A percentile compares a stretch with the other conserved stretches of the same genome.
Evolutionary conservation across 2,113 vertebrate species (phyloP).

Genomic region (Hiodon tergisus): DNA sequence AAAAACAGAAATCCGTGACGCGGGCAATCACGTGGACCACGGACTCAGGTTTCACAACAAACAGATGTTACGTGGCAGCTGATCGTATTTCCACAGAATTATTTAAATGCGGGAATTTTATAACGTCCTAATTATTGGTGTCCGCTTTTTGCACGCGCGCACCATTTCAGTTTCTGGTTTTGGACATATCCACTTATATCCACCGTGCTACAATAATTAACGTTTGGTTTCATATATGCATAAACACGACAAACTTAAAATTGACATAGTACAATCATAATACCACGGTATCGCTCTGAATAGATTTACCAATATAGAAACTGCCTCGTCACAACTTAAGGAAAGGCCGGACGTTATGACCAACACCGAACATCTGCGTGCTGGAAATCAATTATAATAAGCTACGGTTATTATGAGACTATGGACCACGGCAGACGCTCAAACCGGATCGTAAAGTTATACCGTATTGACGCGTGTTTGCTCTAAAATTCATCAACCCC

Average conservation of each 20-base stretch:
- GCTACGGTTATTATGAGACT: too few relatives aligned
- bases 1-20: slow-evolving; percentile 61
- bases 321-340: slow-evolving; percentile 54
- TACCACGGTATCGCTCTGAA: too few relatives aligned
- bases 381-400: too few relatives aligned
- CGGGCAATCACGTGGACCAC: slow-evolving; percentile 66
- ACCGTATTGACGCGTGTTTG: not conserved
- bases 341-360: slow-evolving; percentile 19
- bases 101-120: not conserved
- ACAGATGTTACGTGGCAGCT: slow-evolving; percentile 72
- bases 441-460: not conserved
- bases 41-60: slow-evolving; percentile 93
- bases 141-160: too few relatives aligned
- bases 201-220: slow-evolving; percentile 27
- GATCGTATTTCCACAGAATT: slow-evolving; percentile 35
- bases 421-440: too few relatives aligned
- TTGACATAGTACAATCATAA: too few relatives aligned
- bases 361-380: too few relatives aligned
- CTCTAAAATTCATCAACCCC: not conserved
- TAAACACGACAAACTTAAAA: too few relatives aligned
- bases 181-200: not conserved
- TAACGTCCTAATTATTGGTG: too few relatives aligned
- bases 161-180: too few relatives aligned
- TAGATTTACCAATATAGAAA: slow-evolving; percentile 33
- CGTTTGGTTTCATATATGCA: too few relatives aligned